These are phyloP conservation scores for Geotrupes spiniger DNA, from an alignment of 2,888 invertebrate genomes.

Conservation along the genomic window DNA sequence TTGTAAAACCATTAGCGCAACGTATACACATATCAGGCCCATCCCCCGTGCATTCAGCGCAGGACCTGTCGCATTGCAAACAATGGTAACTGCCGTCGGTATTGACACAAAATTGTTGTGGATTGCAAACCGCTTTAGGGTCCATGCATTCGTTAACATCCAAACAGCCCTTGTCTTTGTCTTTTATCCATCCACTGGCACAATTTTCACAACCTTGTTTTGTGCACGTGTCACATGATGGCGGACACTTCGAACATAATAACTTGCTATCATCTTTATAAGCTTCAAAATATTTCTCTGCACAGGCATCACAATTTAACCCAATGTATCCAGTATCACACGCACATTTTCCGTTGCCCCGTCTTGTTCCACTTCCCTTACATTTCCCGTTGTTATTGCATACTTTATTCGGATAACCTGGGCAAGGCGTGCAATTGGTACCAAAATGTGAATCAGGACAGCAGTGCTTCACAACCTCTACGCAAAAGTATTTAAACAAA, in stretches of 20 bases:
- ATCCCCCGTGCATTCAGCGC: constrained; percentile 80
- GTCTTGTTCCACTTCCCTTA: constrained; percentile 82
- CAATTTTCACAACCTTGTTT: constrained; percentile 66
- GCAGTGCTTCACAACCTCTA: constrained; percentile 72
- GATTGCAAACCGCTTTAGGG: constrained; percentile 53
- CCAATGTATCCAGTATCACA: constrained; percentile 84
- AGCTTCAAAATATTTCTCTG: constrained; percentile 67
- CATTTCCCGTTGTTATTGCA: constrained; percentile 81
- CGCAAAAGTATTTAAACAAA: constrained; percentile 74
- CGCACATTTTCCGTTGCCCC: constrained; percentile 87
- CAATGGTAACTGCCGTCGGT: constrained; percentile 81
- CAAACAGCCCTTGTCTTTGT: constrained; percentile 72
- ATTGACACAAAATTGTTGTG: constrained; percentile 84
- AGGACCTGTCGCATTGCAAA: constrained; percentile 80
- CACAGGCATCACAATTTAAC: constrained; percentile 74
- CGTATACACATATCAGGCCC: constrained; percentile 87
- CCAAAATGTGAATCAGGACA: constrained; percentile 86
- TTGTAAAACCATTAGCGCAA: constrained; percentile 72
- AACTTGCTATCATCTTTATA: constrained; percentile 72
- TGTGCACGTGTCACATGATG: constrained; percentile 75
- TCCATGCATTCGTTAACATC: constrained; percentile 83
- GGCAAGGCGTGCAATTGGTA: constrained; percentile 74
- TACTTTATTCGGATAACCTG: constrained; percentile 67
- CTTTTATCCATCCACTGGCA: constrained; percentile 70
- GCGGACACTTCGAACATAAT: constrained; percentile 76